Base-by-base conservation (phyloP, 2,888 invertebrate species). In the Drosophila silvestris region DNA sequence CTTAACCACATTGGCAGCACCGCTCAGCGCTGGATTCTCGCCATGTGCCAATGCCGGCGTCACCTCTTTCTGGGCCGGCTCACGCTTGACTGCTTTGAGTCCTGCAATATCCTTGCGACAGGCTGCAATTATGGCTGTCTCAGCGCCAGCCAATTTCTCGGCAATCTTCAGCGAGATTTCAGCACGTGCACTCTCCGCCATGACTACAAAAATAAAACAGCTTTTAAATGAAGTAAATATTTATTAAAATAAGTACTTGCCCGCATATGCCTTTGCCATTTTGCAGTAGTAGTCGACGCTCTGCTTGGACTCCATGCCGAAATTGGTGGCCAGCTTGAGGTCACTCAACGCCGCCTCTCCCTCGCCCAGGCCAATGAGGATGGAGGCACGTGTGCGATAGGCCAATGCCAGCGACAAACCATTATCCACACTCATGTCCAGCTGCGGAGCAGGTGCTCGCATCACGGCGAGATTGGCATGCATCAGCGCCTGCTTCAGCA, bases 401-500 rank as follows among this genome's bases (percentile, higher is more conserved):
- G 96, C 96, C 56, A 96, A 89, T 0, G 96, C 95, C 10, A 97
- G 93, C 0, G 95, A 94, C 5, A 95, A 93, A 0, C 96, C 96
- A 2, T 94, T 94, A 70, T 96, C 96, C 3, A 95, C 92, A 12
- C 93, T 91, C 62, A 93, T 92, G 16, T 95, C 94, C 4, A 92
- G 91, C 52, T 94, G 95, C 83, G 95, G 94, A 81, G 94, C 92
- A 0, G 97, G 96, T 0, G 97, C 96, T 71, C 96, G 94, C 35
- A 97, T 94, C 9, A 97, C 95, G 19, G 96, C 96, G 91, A 97
- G 96, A 91, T 96, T 96, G 70, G 95, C 95, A 2, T 96, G 93
- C 0, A 94, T 93, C 28, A 97, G 92, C 0, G 97, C 96, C 85
- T 94, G 95, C 63, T 94, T 91, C 5, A 94, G 89, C 32, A 87